Evolutionary conservation across 1,140 invertebrate genomes (phyloP), one percentile per base, ranked within the genome.

Genomic region (Vanessa atalanta): DNA sequence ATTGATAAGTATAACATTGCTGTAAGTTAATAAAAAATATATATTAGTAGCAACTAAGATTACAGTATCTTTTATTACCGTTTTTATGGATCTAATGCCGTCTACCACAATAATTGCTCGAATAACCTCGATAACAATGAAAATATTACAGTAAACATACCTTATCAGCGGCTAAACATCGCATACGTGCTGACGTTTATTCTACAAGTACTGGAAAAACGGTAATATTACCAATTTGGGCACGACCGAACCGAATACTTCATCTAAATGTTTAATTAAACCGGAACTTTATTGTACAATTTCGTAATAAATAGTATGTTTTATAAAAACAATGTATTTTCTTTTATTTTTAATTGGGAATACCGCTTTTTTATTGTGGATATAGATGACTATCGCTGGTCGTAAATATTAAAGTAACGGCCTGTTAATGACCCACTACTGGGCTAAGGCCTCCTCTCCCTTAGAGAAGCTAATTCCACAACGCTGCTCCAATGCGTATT

Each of bases 151-250:
- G 47, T 23, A 60, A 63, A 60, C 60, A 47, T 63, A n/a, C 47
- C 65, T 73, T 73, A 73, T 73, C 72, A 48, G n/a, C 47, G n/a
- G 50, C 72, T 55, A 48, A 68, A 69, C 53, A 73, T 73, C 72
- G 57, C 66, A 73, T 64, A 73, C 72, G 65, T 73, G 72, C 43
- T 15, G 47, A 47, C 26, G 63, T 69, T 73, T 61, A 63, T 61
- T 55, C 47, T 13, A 63, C 26, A 20, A 23, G 72, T 64, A 67
- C 57, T 51, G 60, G 61, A 63, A 73, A 69, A 68, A 73, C 48
- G 47, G 57, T 69, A 47, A 63, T 47, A 70, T 57, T 51, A 63
- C 66, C 72, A 26, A 74, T 74, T 69, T 68, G 72, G 64, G 15
- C 60, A 48, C 66, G 61, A 74, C 53, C 65, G 48, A 50, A 47